Evolutionary conservation across 2,113 vertebrate genomes (phyloP), one percentile per base, ranked within the genome.

Genomic region (human (Homo sapiens)): DNA sequence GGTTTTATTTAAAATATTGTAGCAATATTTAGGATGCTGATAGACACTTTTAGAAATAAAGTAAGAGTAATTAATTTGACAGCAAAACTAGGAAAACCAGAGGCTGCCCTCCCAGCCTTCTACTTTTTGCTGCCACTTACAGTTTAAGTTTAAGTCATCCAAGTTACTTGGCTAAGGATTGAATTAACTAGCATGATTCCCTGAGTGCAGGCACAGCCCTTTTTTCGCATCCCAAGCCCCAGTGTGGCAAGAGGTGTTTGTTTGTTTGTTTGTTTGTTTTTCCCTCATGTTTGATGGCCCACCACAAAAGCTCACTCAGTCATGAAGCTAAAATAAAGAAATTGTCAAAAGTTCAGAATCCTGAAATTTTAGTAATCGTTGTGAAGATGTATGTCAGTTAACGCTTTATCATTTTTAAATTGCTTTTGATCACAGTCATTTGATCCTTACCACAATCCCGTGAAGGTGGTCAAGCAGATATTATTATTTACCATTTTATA

Each of bases 1-100:
- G 40, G 52, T 75, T 90, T 79, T 81, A 87, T 90, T 82, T 95
- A 75, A 95, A 97, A 88, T 81, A 45, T 8, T 68, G 1, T 90
- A 35, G 59, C 22, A 68, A 48, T 84, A 52, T 50, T 75, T 93
- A 79, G 45, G 45, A 88, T 75, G 70, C n/a, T 78, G 93, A 90
- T 48, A 83, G 38, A 13, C 16, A 90, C 23, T 91, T 88, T 80
- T 40, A 55, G 20, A 95, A 79, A 10, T 45, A 22, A 96, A 91
- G 7, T 81, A 88, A 94, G 25, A 89, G 57, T 40, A 78, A 79
- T 66, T 79, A 91, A 87, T 38, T 84, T 94, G 23, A 86, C 78
- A 90, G 75, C 40, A 75, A 35, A 91, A 81, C 40, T 64, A 70
- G 50, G 76, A 80, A 94, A 73, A 64, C 8, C 45, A 85, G 50